Conservation (phyloP, 2,113 vertebrate genomes). For the Hemiprocne comata region DNA sequence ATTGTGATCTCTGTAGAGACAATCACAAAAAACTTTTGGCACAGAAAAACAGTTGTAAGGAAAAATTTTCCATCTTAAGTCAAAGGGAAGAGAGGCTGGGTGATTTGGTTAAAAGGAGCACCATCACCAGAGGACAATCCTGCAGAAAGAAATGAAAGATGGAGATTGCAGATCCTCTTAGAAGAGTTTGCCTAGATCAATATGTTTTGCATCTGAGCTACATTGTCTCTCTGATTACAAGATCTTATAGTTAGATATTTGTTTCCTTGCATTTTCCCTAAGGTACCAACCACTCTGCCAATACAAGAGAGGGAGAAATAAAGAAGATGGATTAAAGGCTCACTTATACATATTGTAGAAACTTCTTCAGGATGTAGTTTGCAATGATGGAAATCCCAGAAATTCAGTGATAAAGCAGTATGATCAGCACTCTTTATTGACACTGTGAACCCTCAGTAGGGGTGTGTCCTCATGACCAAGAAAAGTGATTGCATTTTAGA, state of each 20-base stretch:
- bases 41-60: background rate
- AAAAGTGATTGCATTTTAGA: background rate
- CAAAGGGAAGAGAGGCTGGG: background rate
- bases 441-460: background rate
- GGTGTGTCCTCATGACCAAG: background rate
- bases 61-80: background rate
- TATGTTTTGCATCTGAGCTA: background rate
- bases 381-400: background rate
- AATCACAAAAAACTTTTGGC: background rate
- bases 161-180: background rate
- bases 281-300: background rate
- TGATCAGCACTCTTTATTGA: background rate
- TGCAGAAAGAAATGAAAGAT: background rate
- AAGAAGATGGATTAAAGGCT: background rate
- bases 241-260: background rate
- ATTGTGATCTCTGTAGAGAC: background rate
- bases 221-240: background rate
- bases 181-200: background rate
- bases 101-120: background rate
- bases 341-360: background rate
- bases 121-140: background rate
- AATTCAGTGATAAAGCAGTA: background rate
- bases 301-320: background rate
- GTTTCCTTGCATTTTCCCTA: background rate
- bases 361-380: background rate